Conservation (phyloP, 1,140 invertebrate genomes). For the Rhopalosiphum padi region DNA sequence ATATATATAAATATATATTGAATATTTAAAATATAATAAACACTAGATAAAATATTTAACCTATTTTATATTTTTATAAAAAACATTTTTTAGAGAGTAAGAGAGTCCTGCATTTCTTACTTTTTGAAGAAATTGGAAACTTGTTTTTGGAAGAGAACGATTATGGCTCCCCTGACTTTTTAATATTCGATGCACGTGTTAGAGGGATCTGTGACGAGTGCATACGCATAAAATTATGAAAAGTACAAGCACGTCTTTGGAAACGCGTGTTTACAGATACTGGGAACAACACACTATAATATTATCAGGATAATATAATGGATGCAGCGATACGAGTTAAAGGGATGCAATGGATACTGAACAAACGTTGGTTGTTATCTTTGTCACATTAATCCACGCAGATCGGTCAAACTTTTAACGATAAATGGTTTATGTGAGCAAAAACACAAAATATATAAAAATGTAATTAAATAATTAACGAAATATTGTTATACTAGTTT, state of each 20-base stretch:
- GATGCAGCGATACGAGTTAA: not conserved
- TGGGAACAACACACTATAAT: not conserved
- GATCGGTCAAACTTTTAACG: not conserved
- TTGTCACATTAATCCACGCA: not conserved
- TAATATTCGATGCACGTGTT: not conserved
- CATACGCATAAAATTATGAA: not conserved
- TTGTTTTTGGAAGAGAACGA: not conserved
- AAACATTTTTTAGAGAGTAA: too few species aligned
- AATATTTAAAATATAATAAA: too few species aligned
- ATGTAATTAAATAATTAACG: too few species aligned
- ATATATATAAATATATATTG: too few species aligned
- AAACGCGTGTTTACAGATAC: not conserved
- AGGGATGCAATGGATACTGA: too few species aligned
- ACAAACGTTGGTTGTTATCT: not conserved
- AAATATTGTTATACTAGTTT: too few species aligned
- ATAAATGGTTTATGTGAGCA: not conserved
- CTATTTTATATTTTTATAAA: too few species aligned
- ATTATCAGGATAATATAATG: not conserved
- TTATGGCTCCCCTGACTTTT: not conserved
- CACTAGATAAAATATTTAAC: too few species aligned
- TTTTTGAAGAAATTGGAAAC: not conserved
- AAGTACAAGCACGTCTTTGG: not conserved
- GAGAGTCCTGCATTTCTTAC: not conserved
- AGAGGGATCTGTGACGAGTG: not conserved
- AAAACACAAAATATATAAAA: too few species aligned